Evolutionary conservation across 2,797 vertebrate genomes (phyloP), one percentile per base, ranked within the genome.

Genomic region (Gambelia wislizenii): DNA sequence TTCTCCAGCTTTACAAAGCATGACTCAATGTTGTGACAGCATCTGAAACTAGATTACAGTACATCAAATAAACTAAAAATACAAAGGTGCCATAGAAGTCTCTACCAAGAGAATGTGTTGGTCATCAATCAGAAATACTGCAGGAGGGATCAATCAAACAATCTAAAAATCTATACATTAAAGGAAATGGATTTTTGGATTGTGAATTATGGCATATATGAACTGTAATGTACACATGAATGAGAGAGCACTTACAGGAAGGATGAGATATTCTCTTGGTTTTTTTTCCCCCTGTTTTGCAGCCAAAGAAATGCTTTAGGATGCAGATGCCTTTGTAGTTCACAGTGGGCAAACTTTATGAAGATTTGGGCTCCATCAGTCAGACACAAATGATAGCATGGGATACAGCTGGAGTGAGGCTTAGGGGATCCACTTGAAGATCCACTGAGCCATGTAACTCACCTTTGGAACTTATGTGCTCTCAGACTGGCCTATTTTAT

Each of bases 1-100:
- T 88, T 93, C 79, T n/a, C 6, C 16, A 56, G 87, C 74, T 75
- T 84, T 84, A 64, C 67, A 87, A 87, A 87, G 67, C n/a, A 87
- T 87, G 52, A 27, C 85, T 92, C 74, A 84, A 2, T 1, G 0
- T 74, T 89, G 64, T 64, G 4, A 59, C 2, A 9, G 52, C 2
- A 30, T 87, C 36, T 16, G 20, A 82, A 91, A 70, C 25, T 16
- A 0, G 25, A 80, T 88, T 90, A 80, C 3, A 59, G 67, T 33
- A 52, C 44, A 92, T 52, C n/a, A 85, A 74, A 87, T 89, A 67
- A 74, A 84, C 54, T 52, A 12, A 82, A 85, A 89, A 74, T 56
- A 59, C 18, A 79, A 84, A 85, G 42, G 47, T 56, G 52, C 52
- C 72, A 86, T 10, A 69, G 30, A 30, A 80, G 9, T 10, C 56